Evolutionary conservation across 2,113 vertebrate genomes (phyloP), one percentile per base, ranked within the genome.

Genomic region (Sporophila hypoxantha): DNA sequence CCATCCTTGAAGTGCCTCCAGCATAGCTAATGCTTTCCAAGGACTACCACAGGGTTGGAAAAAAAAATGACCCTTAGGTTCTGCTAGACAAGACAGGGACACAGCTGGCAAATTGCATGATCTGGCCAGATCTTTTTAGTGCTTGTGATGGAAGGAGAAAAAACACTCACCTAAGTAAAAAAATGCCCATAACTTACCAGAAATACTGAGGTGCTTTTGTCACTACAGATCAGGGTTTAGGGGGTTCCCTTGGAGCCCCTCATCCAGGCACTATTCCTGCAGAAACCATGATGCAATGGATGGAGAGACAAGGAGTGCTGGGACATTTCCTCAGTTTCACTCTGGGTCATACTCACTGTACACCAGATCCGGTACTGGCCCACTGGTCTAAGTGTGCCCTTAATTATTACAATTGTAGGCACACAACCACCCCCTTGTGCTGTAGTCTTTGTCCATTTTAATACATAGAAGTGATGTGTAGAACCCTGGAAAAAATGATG

Each of bases 391-490:
- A 67, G 50, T 4, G 4, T 29, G 53, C 67, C 78, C 78, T 66
- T 50, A 61, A 71, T 59, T 76, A 89, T 50, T 65, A 57, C 71
- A 91, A 70, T 47, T 42, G 42, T 1, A 70, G 30, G 21, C 49
- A 76, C 65, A 64, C 42, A 47, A 14, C 32, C 34, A 59, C 4
- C 7, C 14, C n/a, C 17, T 52, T 39, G 26, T 5, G 14, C 42
- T 87, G 50, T 47, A 36, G 34, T 60, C 73, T 70, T 60, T 71
- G 80, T 75, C 44, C 18, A 65, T 81, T 83, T 83, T 81, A 88
- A 83, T 75, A 68, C 21, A 75, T 4, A 18, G 36, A 62, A 82
- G 60, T 70, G 30, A 61, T 27, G 29, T 23, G 39, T 15, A 67
- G 23, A 82, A 47, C 42, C 42, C 60, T 49, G 57, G 27, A 67